Evolutionary conservation across 2,113 vertebrate species (phyloP).

Genomic region (Nyctereutes procyonoides): DNA sequence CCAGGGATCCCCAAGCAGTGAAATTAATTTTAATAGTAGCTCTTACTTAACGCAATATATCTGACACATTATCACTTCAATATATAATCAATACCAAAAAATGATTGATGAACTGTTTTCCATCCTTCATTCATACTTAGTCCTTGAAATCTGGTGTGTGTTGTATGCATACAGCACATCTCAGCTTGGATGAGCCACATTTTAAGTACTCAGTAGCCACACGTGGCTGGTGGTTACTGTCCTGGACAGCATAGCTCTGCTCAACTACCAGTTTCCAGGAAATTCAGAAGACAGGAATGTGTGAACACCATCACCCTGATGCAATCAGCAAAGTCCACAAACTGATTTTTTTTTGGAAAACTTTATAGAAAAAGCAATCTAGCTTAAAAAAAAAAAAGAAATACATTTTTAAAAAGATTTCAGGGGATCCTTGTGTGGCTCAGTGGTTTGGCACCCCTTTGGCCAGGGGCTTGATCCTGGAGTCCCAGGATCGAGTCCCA

Average conservation of each 20-base stretch:
- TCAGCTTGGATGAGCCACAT: not conserved
- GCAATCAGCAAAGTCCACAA: not conserved
- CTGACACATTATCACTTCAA: not conserved
- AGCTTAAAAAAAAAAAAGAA: not conserved
- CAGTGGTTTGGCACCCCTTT: too few species aligned
- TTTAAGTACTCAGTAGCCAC: not conserved
- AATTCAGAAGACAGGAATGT: not conserved
- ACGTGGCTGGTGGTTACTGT: accelerated
- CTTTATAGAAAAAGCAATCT: not conserved
- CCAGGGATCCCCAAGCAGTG: not conserved
- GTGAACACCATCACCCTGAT: not conserved
- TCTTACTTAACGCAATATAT: not conserved
- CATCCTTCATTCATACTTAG: not conserved
- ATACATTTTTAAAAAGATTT: too few species aligned
- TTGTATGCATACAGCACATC: not conserved
- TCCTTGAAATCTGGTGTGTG: not conserved
- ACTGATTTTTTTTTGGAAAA: not conserved
- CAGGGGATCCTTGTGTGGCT: too few species aligned
- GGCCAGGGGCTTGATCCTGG: too few species aligned
- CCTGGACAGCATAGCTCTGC: not conserved
- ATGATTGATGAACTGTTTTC: not conserved
- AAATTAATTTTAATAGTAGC: not conserved
- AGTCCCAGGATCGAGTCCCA: too few species aligned
- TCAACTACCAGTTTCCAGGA: not conserved
- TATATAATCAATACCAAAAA: not conserved